Evolutionary conservation across 2,888 invertebrate genomes (phyloP), one percentile per base, ranked within the genome.

Genomic region (Ormyrus pomaceus): DNA sequence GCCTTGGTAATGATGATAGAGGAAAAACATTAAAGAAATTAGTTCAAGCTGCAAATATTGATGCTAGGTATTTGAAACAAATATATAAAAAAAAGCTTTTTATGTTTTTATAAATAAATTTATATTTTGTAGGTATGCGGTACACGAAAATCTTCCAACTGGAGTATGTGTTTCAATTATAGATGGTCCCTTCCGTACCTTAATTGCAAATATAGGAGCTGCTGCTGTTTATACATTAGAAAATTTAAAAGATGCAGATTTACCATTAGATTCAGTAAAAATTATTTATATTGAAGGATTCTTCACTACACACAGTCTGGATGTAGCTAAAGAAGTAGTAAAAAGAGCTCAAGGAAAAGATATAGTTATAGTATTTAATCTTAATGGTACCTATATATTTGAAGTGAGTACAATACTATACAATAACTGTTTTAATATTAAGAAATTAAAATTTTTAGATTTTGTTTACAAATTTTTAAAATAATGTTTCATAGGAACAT

Each of bases 251-350:
- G 83, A 85, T 73, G 80, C 79, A 61, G 84, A 85, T 66, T 82
- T 88, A 34, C 84, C 85, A 6, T 81, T 90, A 8, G 86, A 88
- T 71, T 83, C 82, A 7, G 82, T 89, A 13, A 87, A 86, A 74
- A 86, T 91, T 77, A 86, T 91, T 80, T 91, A 91, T 77, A 87
- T 91, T 6, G 91, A 91, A 84, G 91, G 90, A 64, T 91, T 88
- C 79, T 91, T 91, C 72, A 81, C 91, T 71, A 89, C 88, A 0
- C 91, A 91, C 74, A 90, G 90, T 84, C 85, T 89, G 74, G 86
- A 89, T 53, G 89, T 89, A 46, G 88, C 89, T 19, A 86, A 88
- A 79, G 86, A 88, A 82, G 81, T 91, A 62, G 85, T 88, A 13
- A 86, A 86, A 71, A 85, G 84, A 81, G 88, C 88, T 34, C 86